Conservation (phyloP, 2,113 vertebrate genomes). For the Trichomycterus rosablanca region DNA sequence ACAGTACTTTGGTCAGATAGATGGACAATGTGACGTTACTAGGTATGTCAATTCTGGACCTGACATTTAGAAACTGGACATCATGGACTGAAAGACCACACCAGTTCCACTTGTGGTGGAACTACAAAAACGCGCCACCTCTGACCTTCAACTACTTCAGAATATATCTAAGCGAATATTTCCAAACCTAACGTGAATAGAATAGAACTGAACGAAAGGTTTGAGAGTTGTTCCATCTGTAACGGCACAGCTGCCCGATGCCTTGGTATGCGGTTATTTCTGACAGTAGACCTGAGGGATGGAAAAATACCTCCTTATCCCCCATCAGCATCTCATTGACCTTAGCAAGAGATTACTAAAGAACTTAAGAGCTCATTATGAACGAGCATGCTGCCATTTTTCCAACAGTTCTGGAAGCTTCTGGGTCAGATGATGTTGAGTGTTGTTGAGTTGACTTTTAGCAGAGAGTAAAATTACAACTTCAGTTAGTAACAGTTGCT, state of each 20-base stretch:
- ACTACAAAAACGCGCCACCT: no score
- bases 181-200: not conserved
- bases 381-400: not conserved
- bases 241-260: slow-evolving; percentile 33
- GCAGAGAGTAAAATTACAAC: no score
- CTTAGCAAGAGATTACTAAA: slow-evolving; percentile 22
- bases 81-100: no score
- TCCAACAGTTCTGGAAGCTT: not conserved
- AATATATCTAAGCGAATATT: no score
- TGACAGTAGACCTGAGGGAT: slow-evolving; percentile 28
- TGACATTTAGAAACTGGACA: no score
- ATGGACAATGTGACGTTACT: no score
- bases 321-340: slow-evolving; percentile 26
- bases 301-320: slow-evolving; percentile 38
- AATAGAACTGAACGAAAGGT: not conserved
- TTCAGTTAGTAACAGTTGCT: no score
- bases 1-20: no score
- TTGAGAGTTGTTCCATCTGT: slow-evolving; percentile 34
- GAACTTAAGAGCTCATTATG: slow-evolving; percentile 16
- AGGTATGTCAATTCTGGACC: no score
- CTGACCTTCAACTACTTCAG: no score
- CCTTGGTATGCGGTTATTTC: slow-evolving; percentile 34
- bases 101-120: no score
- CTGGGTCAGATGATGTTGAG: not conserved
- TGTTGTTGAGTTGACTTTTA: no score